Conservation (phyloP, 2,797 vertebrate genomes). For the Merluccius polli region DNA sequence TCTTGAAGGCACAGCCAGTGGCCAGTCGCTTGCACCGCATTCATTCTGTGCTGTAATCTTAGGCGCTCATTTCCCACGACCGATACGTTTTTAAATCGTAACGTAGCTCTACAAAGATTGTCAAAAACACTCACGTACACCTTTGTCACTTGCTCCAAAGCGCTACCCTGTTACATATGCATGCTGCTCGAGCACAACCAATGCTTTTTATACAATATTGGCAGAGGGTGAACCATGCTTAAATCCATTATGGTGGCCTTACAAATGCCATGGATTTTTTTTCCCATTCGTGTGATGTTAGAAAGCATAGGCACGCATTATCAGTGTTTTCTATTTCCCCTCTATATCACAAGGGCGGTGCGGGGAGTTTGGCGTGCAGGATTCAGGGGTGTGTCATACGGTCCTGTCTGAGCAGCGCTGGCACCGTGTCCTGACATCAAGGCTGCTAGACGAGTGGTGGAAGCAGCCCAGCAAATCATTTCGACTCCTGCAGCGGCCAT, state of each 20-base stretch:
- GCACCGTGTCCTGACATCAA: not conserved
- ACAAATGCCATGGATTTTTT: not conserved
- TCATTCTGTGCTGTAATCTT: too few species aligned
- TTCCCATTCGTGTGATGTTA: not conserved
- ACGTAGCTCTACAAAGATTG: not conserved
- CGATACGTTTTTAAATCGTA: too few species aligned
- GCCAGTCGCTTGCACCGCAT: too few species aligned
- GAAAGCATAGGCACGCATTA: not conserved
- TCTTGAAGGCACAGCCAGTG: conserved; percentile 21
- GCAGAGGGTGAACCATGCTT: not conserved
- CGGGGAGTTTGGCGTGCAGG: too few species aligned
- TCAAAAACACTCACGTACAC: too few species aligned
- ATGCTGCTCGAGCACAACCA: too few species aligned
- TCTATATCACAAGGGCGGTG: not conserved
- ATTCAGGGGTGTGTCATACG: too few species aligned
- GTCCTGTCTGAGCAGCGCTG: not conserved
- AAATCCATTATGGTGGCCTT: not conserved
- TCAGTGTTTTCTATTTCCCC: not conserved
- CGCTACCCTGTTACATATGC: too few species aligned
- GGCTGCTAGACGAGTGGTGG: not conserved
- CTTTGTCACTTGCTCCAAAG: too few species aligned
- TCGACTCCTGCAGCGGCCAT: not conserved
- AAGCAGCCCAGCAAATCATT: not conserved
- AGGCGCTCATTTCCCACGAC: too few species aligned
- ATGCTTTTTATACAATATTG: not conserved